phyloP scores from a whole-genome alignment of 2,888 invertebrate species.

The Watsonalla cultraria region DNA sequence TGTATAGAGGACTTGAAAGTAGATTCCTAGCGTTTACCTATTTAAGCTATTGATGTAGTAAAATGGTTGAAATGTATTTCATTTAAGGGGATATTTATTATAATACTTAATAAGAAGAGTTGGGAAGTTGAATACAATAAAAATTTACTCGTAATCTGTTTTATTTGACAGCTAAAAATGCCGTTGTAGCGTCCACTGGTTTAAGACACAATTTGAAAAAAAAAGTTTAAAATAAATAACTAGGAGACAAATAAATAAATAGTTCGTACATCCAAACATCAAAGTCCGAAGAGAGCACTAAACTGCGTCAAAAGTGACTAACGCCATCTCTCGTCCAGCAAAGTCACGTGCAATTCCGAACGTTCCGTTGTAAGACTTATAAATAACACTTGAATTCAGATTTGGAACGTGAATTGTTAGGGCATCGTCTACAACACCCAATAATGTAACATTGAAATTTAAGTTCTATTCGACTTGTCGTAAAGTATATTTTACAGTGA shows the following conservation, averaged over 20 bases:
- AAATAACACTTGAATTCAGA: no score
- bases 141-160: background rate
- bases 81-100: background rate
- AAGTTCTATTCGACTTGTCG: background rate
- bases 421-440: background rate
- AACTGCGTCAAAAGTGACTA: background rate
- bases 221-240: conserved; percentile 2
- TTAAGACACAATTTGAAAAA: background rate
- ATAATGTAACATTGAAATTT: background rate
- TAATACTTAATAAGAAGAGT: background rate
- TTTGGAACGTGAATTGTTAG: background rate
- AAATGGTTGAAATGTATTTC: background rate
- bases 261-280: background rate
- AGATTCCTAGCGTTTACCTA: background rate
- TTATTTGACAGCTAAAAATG: background rate
- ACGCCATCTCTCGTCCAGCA: background rate
- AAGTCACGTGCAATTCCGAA: background rate
- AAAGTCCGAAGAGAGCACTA: background rate
- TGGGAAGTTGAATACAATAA: background rate
- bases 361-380: background rate
- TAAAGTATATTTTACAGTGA: background rate
- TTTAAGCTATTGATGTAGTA: background rate
- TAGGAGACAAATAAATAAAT: conserved; percentile 1
- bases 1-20: no score
- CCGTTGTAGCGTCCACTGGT: background rate